Conservation (phyloP, 2,888 invertebrate genomes). For the Beris chalybata region DNA sequence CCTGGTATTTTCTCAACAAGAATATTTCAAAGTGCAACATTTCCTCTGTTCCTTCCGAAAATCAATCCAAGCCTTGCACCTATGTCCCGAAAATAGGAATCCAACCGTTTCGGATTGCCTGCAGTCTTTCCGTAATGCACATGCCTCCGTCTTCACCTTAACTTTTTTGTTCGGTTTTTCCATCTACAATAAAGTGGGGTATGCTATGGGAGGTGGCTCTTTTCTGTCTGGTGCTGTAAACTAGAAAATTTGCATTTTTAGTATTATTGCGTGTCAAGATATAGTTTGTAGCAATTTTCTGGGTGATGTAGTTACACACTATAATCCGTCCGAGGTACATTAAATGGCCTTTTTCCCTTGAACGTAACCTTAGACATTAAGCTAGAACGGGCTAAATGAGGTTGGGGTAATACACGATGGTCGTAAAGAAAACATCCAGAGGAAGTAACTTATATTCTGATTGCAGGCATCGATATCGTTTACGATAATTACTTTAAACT, state of each 20-base stretch:
- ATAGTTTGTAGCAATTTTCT: constrained; percentile 36
- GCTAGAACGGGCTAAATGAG: neutral
- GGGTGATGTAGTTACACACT: constrained; percentile 27
- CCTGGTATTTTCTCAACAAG: too few relatives aligned
- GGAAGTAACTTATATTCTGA: constrained; percentile 16
- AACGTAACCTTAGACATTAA: constrained; percentile 25
- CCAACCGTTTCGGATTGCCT: neutral
- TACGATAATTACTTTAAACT: constrained; percentile 28
- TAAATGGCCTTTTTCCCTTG: constrained; percentile 16
- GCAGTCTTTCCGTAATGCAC: constrained; percentile 5
- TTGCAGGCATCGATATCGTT: constrained; percentile 28
- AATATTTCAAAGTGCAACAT: too few relatives aligned
- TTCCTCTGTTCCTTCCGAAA: too few relatives aligned
- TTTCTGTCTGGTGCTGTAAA: constrained; percentile 29
- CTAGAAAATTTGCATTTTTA: constrained; percentile 37
- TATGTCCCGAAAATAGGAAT: too few relatives aligned
- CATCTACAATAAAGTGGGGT: constrained; percentile 10
- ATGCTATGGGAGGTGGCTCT: constrained; percentile 13
- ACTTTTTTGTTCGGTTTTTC: constrained; percentile 8
- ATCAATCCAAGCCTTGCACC: too few relatives aligned
- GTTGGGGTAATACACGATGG: neutral
- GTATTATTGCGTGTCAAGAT: constrained; percentile 37
- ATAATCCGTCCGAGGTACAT: constrained; percentile 3
- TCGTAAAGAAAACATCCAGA: constrained; percentile 26
- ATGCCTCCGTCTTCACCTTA: constrained; percentile 7